These are phyloP conservation scores for Stegodyphus mimosarum DNA, from an alignment of 1,140 invertebrate genomes.

Conservation along the genomic window DNA sequence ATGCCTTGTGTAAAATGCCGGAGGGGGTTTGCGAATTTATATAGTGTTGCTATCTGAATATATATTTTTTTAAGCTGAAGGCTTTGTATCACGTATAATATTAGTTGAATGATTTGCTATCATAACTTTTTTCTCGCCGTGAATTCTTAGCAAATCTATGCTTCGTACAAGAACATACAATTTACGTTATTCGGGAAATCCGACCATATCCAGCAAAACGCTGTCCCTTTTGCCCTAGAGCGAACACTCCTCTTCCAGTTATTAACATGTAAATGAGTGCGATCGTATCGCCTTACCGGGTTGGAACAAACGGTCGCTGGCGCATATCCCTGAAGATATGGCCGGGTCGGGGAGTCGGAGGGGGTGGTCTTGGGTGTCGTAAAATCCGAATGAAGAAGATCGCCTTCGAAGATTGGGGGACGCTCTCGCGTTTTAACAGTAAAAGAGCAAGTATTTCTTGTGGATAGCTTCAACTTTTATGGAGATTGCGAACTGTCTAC, in stretches of 20 bases:
- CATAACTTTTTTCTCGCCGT: too few species aligned
- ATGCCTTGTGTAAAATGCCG: too few species aligned
- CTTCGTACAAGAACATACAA: too few species aligned
- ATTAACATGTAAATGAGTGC: slow-evolving; percentile 44
- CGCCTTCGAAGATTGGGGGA: not conserved
- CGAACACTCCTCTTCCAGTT: not conserved
- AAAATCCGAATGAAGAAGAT: slow-evolving; percentile 32
- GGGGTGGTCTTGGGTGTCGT: slow-evolving; percentile 14
- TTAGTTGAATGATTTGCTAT: too few species aligned
- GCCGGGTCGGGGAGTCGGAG: not conserved
- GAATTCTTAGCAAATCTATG: too few species aligned
- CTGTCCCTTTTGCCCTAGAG: not conserved
- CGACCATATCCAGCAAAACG: not conserved
- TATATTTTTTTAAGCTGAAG: too few species aligned
- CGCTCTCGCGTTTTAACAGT: too few species aligned
- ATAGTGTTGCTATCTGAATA: too few species aligned
- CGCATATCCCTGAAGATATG: not conserved
- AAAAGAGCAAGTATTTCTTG: too few species aligned
- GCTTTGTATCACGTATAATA: too few species aligned
- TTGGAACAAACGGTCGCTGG: not conserved
- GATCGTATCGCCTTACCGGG: slow-evolving; percentile 12
- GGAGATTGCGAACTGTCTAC: not conserved
- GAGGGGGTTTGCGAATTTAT: too few species aligned
- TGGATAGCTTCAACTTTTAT: too few species aligned
- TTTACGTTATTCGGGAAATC: not conserved